phyloP scores from a whole-genome alignment of 2,888 invertebrate species.

The Adela reaumurella region DNA sequence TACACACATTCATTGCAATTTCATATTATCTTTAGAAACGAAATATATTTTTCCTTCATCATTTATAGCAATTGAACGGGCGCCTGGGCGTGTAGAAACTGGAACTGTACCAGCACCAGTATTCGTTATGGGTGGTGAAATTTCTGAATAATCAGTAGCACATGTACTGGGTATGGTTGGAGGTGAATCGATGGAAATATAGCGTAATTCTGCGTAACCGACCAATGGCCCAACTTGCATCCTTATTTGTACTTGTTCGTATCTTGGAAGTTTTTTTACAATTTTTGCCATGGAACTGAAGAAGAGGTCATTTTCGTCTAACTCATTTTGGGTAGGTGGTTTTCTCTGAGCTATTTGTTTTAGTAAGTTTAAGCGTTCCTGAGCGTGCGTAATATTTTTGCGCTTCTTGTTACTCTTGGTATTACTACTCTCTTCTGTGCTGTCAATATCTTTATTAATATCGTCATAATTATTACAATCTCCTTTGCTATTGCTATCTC shows the following conservation, averaged over 20 bases:
- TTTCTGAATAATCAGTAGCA: conserved; percentile 4
- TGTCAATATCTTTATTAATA: not conserved
- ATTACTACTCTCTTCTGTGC: not conserved
- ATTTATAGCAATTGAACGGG: too few relatives aligned
- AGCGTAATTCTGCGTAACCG: conserved; percentile 15
- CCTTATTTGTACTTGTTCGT: conserved; percentile 17
- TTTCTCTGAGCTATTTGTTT: conserved; percentile 7
- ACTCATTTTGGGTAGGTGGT: conserved; percentile 8
- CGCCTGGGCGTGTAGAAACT: too few relatives aligned
- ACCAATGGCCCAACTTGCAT: conserved; percentile 17
- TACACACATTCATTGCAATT: too few relatives aligned
- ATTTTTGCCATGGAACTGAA: conserved; percentile 21
- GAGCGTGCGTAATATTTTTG: conserved; percentile 6
- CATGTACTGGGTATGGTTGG: not conserved
- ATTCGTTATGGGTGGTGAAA: too few relatives aligned
- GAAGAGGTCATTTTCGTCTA: conserved; percentile 18
- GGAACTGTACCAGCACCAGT: too few relatives aligned
- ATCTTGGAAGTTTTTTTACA: conserved; percentile 18
- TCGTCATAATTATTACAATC: not conserved
- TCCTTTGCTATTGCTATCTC: conserved; percentile 2
- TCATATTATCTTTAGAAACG: too few relatives aligned
- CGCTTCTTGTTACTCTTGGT: conserved; percentile 7
- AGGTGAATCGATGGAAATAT: conserved; percentile 6
- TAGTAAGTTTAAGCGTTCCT: conserved; percentile 9
- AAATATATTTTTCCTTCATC: too few relatives aligned